These are phyloP conservation scores for Lethenteron camtschaticum DNA, from an alignment of 2,113 vertebrate species.

Conservation along the genomic window DNA sequence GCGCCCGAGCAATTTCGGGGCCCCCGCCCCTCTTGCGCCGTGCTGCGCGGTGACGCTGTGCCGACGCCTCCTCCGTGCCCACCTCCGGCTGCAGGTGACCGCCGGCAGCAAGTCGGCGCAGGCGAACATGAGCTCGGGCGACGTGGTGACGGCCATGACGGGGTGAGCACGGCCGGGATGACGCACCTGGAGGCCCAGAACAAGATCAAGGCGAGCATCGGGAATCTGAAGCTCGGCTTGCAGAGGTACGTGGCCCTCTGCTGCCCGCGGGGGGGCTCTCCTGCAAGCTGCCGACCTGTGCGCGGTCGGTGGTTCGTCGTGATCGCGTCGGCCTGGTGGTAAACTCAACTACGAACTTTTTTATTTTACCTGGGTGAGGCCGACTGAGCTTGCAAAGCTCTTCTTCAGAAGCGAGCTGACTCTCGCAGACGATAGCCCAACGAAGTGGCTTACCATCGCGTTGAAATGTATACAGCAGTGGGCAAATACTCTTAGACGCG, in stretches of 20 bases:
- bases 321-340: no score
- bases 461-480: no score
- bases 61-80: not conserved
- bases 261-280: not conserved
- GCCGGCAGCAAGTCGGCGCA: constrained; percentile 62
- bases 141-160: constrained; percentile 75
- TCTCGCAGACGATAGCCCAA: no score
- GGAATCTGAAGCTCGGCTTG: constrained; percentile 59
- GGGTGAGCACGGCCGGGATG: constrained; percentile 63
- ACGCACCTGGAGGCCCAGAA: constrained; percentile 95
- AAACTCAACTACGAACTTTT: no score
- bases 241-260: constrained; percentile 45
- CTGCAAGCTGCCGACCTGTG: no score
- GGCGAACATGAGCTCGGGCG: constrained; percentile 51
- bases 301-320: no score
- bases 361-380: no score
- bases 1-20: not conserved
- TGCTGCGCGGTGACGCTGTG: not conserved
- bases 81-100: constrained; percentile 33
- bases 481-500: no score
- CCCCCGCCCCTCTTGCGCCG: not conserved
- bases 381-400: no score
- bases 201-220: constrained; percentile 75
- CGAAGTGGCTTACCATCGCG: no score
- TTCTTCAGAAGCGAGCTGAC: no score